Conservation (phyloP, 2,113 vertebrate species). For the Callithrix jacchus region DNA sequence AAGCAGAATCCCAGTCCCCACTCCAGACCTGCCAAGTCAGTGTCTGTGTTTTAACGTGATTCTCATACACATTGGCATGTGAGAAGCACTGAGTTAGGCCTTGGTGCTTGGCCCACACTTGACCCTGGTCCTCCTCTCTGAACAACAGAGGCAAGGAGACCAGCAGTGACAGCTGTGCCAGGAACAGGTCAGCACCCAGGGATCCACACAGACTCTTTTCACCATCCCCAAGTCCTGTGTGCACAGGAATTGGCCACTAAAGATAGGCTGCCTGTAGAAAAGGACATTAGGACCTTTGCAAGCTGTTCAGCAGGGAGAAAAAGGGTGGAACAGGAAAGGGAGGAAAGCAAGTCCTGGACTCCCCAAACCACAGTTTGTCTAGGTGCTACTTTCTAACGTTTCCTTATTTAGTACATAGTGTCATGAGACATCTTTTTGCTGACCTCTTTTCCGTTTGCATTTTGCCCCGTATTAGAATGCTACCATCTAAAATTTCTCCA, state of each 20-base stretch:
- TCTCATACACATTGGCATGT: not conserved
- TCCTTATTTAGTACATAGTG: constrained; percentile 26
- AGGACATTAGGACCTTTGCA: not conserved
- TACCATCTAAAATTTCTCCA: not conserved
- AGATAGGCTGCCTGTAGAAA: constrained; percentile 50
- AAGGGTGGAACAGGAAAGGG: constrained; percentile 72
- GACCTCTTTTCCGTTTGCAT: constrained; percentile 18
- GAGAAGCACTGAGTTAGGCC: not conserved
- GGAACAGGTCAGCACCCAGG: not conserved
- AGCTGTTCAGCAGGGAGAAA: not conserved
- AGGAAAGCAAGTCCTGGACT: constrained; percentile 51
- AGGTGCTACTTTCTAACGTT: constrained; percentile 51
- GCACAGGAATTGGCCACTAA: constrained; percentile 42
- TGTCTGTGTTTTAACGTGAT: not conserved
- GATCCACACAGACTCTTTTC: not conserved
- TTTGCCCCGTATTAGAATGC: not conserved
- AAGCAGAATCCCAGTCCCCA: not conserved
- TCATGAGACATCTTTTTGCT: not conserved
- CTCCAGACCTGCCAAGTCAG: not conserved
- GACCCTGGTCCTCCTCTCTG: not conserved
- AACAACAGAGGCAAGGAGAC: not conserved
- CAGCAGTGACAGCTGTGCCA: not conserved
- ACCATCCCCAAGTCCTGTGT: not conserved
- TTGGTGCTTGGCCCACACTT: not conserved
- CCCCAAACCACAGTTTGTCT: constrained; percentile 54